Evolutionary conservation across 2,888 invertebrate genomes (phyloP).

Genomic region (Xanthia togata): DNA sequence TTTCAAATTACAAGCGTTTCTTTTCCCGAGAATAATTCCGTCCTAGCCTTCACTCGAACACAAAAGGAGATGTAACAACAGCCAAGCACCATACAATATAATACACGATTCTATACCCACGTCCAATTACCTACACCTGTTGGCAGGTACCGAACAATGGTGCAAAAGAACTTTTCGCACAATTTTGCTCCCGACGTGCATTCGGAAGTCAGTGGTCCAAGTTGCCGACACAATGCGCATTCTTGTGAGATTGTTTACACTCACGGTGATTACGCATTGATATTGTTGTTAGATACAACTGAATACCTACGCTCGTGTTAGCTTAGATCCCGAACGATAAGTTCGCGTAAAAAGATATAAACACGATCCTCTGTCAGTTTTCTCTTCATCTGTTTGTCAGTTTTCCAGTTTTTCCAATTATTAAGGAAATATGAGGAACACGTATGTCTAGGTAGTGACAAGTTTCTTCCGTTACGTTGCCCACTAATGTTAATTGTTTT

Average conservation of each 20-base stretch:
- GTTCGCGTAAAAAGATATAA: slow-evolving; percentile 19
- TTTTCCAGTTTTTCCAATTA: slow-evolving; percentile 26
- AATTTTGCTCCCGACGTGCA: slow-evolving; percentile 58
- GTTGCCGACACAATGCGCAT: slow-evolving; percentile 78
- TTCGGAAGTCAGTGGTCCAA: slow-evolving; percentile 76
- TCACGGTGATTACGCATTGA: slow-evolving; percentile 56
- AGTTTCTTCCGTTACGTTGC: slow-evolving; percentile 23
- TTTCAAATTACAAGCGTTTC: slow-evolving; percentile 52
- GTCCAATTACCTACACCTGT: slow-evolving; percentile 64
- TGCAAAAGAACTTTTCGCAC: slow-evolving; percentile 67
- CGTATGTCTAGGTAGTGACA: slow-evolving; percentile 18
- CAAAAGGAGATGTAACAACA: slow-evolving; percentile 62
- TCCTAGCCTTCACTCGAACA: slow-evolving; percentile 59
- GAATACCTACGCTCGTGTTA: slow-evolving; percentile 19
- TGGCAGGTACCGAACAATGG: slow-evolving; percentile 62
- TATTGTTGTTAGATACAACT: slow-evolving; percentile 61
- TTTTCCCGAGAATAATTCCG: slow-evolving; percentile 44
- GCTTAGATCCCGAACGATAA: slow-evolving; percentile 35
- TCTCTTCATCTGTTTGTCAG: slow-evolving; percentile 27
- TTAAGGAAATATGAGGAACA: slow-evolving; percentile 44
- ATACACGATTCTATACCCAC: slow-evolving; percentile 59
- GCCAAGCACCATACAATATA: slow-evolving; percentile 47
- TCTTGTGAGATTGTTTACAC: slow-evolving; percentile 73
- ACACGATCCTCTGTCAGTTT: slow-evolving; percentile 6
- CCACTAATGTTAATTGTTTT: slow-evolving; percentile 12